Conservation (phyloP, 2,888 invertebrate species). For the Eudasyphora cyanicolor region DNA sequence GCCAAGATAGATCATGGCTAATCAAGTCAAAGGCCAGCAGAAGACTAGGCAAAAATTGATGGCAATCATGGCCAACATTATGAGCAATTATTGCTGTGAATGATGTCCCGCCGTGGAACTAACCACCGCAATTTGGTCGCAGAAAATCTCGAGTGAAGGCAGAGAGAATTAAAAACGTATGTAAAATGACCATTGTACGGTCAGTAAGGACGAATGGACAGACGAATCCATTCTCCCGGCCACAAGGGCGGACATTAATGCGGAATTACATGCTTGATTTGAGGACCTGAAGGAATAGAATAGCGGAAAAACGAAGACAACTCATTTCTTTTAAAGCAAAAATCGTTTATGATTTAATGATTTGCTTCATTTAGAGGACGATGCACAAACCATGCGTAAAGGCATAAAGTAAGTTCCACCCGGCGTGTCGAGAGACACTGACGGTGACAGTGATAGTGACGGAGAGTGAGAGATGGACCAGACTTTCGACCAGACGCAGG, state of each 20-base stretch:
- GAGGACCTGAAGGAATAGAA: conserved; percentile 21
- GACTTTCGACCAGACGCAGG: background rate
- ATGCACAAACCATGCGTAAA: conserved; percentile 19
- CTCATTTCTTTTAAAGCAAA: conserved; percentile 51
- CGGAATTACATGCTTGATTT: conserved; percentile 52
- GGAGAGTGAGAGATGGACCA: background rate
- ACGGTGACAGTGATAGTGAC: background rate
- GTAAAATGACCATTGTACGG: background rate
- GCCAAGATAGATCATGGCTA: too few species aligned
- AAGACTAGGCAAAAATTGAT: conserved; percentile 4
- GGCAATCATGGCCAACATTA: conserved; percentile 71
- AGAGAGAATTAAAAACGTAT: conserved; percentile 47
- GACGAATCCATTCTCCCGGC: too few species aligned
- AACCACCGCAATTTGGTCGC: conserved; percentile 67
- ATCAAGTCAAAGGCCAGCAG: background rate
- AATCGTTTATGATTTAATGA: conserved; percentile 60
- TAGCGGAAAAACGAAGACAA: background rate
- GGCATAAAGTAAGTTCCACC: conserved; percentile 22
- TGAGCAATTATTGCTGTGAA: conserved; percentile 77
- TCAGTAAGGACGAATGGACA: conserved; percentile 7
- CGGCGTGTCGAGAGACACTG: conserved; percentile 1
- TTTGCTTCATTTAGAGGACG: conserved; percentile 59
- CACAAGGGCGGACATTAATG: conserved; percentile 43
- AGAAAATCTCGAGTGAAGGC: conserved; percentile 46
- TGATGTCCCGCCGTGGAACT: conserved; percentile 75